Conservation (phyloP, 2,797 vertebrate genomes). For the Gorsachius magnificus region DNA sequence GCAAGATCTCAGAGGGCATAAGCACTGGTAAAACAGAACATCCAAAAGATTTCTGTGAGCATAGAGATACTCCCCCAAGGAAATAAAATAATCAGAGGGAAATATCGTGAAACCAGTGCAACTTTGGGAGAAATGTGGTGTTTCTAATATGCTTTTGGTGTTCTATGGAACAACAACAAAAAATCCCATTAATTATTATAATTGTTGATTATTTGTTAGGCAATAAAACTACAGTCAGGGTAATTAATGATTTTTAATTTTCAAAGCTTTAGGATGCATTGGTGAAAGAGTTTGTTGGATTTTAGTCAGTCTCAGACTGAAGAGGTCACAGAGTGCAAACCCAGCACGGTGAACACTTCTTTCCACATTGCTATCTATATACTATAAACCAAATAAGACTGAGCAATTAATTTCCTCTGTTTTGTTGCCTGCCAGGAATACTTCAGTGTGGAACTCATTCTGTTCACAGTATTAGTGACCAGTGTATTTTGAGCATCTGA, state of each 20-base stretch:
- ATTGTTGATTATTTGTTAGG: constrained; percentile 28
- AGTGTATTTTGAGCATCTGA: not conserved
- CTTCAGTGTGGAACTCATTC: not conserved
- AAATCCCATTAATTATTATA: not conserved
- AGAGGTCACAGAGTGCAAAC: not conserved
- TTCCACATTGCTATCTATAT: not conserved
- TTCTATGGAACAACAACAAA: not conserved
- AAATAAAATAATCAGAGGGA: constrained; percentile 40
- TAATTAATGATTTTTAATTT: constrained; percentile 52
- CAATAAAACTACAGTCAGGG: not conserved
- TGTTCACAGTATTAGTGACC: not conserved
- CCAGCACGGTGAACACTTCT: not conserved
- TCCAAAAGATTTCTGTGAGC: not conserved
- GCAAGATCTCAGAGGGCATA: constrained; percentile 16
- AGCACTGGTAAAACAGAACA: constrained; percentile 5
- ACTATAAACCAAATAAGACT: not conserved
- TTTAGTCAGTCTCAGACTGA: not conserved
- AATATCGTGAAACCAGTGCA: constrained; percentile 1
- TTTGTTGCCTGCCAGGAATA: not conserved
- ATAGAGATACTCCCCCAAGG: not conserved
- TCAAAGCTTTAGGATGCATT: not conserved
- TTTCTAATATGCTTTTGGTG: not conserved
- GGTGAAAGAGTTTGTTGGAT: not conserved
- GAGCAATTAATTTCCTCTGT: not conserved
- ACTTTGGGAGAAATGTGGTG: not conserved